phyloP scores from a whole-genome alignment of 2,797 vertebrate species.

The Gila robusta region DNA sequence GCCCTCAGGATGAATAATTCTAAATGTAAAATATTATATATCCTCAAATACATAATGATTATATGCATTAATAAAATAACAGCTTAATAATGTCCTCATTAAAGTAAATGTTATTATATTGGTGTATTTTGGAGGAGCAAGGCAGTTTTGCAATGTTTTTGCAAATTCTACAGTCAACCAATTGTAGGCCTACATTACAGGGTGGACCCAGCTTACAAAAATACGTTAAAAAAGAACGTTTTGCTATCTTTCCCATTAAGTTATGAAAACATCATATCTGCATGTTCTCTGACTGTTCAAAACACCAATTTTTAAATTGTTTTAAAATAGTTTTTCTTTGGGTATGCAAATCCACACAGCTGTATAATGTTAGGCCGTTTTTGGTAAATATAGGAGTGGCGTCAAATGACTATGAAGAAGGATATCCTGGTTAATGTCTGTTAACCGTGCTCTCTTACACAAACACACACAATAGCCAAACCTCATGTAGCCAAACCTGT shows the following conservation, averaged over 20 bases:
- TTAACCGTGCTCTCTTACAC: constrained; percentile 20
- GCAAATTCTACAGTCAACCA: background rate
- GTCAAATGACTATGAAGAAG: constrained; percentile 38
- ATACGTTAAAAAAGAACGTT: background rate
- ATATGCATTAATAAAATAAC: background rate
- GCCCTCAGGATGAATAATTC: background rate
- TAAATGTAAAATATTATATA: background rate
- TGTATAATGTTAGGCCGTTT: constrained; percentile 15
- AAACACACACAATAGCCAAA: constrained; percentile 24
- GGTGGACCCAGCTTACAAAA: background rate
- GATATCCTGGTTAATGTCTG: constrained; percentile 59
- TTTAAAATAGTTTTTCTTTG: background rate
- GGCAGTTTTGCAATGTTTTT: background rate
- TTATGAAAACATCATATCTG: background rate
- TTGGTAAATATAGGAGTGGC: constrained; percentile 76
- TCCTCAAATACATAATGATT: background rate
- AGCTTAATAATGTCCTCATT: background rate
- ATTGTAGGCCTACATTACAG: background rate
- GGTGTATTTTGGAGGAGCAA: background rate
- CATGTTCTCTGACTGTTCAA: background rate
- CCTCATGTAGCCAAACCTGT: background rate
- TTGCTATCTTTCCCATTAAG: background rate
- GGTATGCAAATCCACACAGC: background rate
- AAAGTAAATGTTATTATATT: background rate
- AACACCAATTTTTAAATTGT: background rate